phyloP scores from a whole-genome alignment of 2,113 vertebrate genomes.

The Notarius quadriscutis region DNA sequence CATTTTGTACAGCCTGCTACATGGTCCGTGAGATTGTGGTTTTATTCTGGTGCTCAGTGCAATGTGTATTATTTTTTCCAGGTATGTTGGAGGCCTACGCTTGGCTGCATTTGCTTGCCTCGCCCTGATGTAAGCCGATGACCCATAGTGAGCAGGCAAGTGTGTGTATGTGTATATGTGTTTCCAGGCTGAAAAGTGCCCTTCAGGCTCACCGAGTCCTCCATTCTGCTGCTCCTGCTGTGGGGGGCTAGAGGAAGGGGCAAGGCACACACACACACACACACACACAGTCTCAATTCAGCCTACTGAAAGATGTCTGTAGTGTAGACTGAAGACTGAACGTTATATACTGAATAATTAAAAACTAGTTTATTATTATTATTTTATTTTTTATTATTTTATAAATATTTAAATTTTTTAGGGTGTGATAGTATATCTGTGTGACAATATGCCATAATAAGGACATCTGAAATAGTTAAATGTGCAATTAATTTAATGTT shows the following conservation, averaged over 20 bases:
- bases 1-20: conserved; percentile 35
- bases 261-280: not conserved
- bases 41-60: conserved; percentile 53
- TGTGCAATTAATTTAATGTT: too few relatives aligned
- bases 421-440: too few relatives aligned
- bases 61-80: conserved; percentile 45
- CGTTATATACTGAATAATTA: not conserved
- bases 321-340: not conserved
- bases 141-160: conserved; percentile 74
- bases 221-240: conserved; percentile 58
- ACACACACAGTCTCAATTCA: conserved; percentile 28
- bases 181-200: conserved; percentile 76
- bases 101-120: conserved; percentile 66
- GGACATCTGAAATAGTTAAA: too few relatives aligned
- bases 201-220: conserved; percentile 69
- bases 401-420: too few relatives aligned
- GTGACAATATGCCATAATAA: too few relatives aligned
- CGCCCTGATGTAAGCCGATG: conserved; percentile 72
- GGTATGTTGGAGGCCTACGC: conserved; percentile 60
- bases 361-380: not conserved
- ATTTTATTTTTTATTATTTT: too few relatives aligned
- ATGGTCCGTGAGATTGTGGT: conserved; percentile 41
- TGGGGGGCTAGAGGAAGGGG: conserved; percentile 44
- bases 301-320: conserved; percentile 29
- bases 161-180: conserved; percentile 60